Evolutionary conservation across 2,888 invertebrate genomes (phyloP).

Genomic region (Abscondita cerata): DNA sequence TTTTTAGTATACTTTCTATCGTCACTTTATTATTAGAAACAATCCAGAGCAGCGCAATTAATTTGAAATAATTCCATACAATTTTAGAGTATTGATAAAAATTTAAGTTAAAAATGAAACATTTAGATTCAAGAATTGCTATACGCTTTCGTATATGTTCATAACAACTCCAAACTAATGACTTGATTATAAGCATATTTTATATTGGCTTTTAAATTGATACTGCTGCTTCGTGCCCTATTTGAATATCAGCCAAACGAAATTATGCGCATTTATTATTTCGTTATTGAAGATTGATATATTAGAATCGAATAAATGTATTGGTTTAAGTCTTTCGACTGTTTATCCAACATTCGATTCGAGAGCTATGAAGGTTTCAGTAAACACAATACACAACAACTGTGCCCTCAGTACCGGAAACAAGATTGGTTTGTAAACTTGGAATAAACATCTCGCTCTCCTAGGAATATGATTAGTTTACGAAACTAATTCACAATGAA

Average conservation of each 20-base stretch:
- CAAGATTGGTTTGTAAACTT: slow-evolving; percentile 9
- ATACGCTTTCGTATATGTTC: slow-evolving; percentile 17
- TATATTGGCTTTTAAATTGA: slow-evolving; percentile 21
- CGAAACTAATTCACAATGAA: slow-evolving; percentile 4
- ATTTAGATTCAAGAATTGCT: slow-evolving; percentile 10
- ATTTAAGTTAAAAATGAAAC: slow-evolving; percentile 11
- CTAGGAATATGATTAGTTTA: slow-evolving; percentile 7
- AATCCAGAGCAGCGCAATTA: too few species aligned
- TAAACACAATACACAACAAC: slow-evolving; percentile 7
- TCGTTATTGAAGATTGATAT: background rate
- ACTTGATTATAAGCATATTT: slow-evolving; percentile 19
- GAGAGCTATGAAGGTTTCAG: slow-evolving; percentile 7
- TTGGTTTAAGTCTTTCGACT: background rate
- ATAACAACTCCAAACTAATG: slow-evolving; percentile 8
- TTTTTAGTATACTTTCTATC: too few species aligned
- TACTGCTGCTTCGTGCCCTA: background rate
- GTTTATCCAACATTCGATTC: slow-evolving; percentile 5
- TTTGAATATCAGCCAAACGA: slow-evolving; percentile 1
- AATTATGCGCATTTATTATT: slow-evolving; percentile 22
- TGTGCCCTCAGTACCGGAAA: slow-evolving; percentile 7
- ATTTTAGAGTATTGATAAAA: slow-evolving; percentile 13
- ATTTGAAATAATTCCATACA: too few species aligned
- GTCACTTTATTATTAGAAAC: too few species aligned
- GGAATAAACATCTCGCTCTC: slow-evolving; percentile 7
- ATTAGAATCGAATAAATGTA: slow-evolving; percentile 4